Evolutionary conservation across 2,888 invertebrate genomes (phyloP).

Genomic region (Nyleta sp.): DNA sequence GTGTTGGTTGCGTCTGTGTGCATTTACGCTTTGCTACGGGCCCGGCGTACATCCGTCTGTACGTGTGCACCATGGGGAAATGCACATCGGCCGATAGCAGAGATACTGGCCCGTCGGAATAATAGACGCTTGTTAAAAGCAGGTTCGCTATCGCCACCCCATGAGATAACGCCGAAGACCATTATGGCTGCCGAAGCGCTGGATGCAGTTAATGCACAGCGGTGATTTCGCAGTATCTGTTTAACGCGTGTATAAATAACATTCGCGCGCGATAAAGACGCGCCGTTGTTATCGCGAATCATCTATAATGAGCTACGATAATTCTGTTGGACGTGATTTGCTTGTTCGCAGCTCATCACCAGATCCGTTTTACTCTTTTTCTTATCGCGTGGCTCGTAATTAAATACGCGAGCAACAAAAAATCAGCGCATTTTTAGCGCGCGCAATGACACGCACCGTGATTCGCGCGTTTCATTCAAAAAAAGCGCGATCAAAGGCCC

Average conservation of each 20-base stretch:
- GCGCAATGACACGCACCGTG: slow-evolving; percentile 40
- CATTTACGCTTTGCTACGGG: slow-evolving; percentile 16
- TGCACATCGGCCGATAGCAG: slow-evolving; percentile 60
- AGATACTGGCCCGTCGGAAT: slow-evolving; percentile 64
- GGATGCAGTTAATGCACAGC: slow-evolving; percentile 61
- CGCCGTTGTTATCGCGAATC: slow-evolving; percentile 62
- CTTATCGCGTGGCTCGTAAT: slow-evolving; percentile 48
- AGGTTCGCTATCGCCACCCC: slow-evolving; percentile 64
- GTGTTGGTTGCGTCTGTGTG: slow-evolving; percentile 22
- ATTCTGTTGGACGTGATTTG: slow-evolving; percentile 62
- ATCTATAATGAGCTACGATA: slow-evolving; percentile 64
- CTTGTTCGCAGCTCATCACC: slow-evolving; percentile 62
- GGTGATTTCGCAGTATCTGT: slow-evolving; percentile 65
- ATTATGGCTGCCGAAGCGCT: slow-evolving; percentile 63
- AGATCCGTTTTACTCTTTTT: slow-evolving; percentile 55
- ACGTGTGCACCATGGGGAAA: slow-evolving; percentile 53
- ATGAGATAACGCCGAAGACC: slow-evolving; percentile 62
- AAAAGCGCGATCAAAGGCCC: slow-evolving; percentile 9
- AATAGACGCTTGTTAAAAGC: slow-evolving; percentile 69
- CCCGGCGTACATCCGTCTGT: slow-evolving; percentile 30
- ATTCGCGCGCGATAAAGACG: slow-evolving; percentile 62
- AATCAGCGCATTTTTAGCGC: slow-evolving; percentile 10
- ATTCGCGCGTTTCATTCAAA: slow-evolving; percentile 30
- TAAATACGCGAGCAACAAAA: slow-evolving; percentile 56
- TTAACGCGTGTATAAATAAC: slow-evolving; percentile 63